Evolutionary conservation across 2,113 vertebrate genomes (phyloP), one percentile per base, ranked within the genome.

Genomic region (Phrynocephalus versicolor): DNA sequence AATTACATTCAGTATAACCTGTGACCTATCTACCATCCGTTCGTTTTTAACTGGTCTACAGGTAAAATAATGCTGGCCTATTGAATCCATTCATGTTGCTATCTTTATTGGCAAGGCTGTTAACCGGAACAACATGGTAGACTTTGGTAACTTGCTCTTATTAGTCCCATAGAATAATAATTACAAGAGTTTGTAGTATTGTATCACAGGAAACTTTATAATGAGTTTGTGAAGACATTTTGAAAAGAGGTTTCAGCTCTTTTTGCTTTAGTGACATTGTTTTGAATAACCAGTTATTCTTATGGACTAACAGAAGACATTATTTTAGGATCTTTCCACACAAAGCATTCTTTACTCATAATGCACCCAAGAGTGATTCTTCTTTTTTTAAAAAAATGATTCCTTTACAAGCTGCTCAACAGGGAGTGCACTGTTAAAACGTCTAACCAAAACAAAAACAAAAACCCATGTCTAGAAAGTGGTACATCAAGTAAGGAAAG

Each of bases 1-100:
- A 94, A 94, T 97, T 97, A 96, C 96, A 96, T 96, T 97, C 96
- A 97, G 1, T 93, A 93, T 94, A 95, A 95, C 95, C 94, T 94
- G 94, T 88, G 93, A 94, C 84, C 39, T 89, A 90, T 89, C 88
- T 90, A 76, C 76, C 84, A 89, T 86, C 80, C 83, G 74, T 75
- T n/a, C n/a, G n/a, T n/a, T n/a, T 80, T 89, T 90, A 87, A 86
- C 88, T 85, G 85, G 92, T 85, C 91, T 91, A 78, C 84, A 92
- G 92, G 90, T 91, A 91, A 88, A 89, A 86, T 12, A 83, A 87
- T 0, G 92, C 88, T 87, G 92, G 92, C 93, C 92, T 64, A 41
- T 23, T 72, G 74, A 89, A 91, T 95, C 95, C 94, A 94, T 91
- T 94, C 93, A 90, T 87, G 86, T 74, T 79, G 89, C 55, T 33